A percentile compares a stretch with the other conserved stretches of the same genome.
phyloP scores from a whole-genome alignment of 2,113 vertebrate species.

The Crypturellus undulatus region DNA sequence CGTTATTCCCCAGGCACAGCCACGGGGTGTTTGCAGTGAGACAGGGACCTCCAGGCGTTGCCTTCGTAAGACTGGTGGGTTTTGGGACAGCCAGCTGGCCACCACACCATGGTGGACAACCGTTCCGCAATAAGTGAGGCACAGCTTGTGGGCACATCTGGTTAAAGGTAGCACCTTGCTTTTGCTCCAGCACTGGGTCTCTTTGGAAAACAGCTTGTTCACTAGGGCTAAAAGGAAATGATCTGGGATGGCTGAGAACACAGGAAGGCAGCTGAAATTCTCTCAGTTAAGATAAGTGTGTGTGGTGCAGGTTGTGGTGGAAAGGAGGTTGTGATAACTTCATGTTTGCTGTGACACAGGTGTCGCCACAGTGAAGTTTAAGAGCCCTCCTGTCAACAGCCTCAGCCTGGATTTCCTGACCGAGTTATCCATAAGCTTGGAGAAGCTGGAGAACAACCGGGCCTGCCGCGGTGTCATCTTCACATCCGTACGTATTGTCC shows the following conservation, averaged over 20 bases:
- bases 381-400: constrained; percentile 92
- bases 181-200: not conserved
- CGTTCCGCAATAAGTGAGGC: not conserved
- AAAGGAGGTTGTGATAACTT: not conserved
- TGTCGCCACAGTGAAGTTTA: constrained; percentile 84
- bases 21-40: not conserved
- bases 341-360: constrained; percentile 71
- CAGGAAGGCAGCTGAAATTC: not conserved
- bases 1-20: not conserved
- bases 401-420: constrained; percentile 92
- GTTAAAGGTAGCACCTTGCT: not conserved
- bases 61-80: accelerated
- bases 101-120: accelerated
- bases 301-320: not conserved
- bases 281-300: not conserved
- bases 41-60: accelerated
- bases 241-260: not conserved
- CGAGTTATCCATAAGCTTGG: constrained; percentile 85
- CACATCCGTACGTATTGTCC: constrained; percentile 82
- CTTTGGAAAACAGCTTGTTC: not conserved
- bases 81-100: accelerated
- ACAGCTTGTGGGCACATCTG: not conserved
- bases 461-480: constrained; percentile 87
- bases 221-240: accelerated
- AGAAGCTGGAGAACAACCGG: constrained; percentile 93